Evolutionary conservation across 2,113 vertebrate genomes (phyloP).

Genomic region (Eretmodus cyanostictus): DNA sequence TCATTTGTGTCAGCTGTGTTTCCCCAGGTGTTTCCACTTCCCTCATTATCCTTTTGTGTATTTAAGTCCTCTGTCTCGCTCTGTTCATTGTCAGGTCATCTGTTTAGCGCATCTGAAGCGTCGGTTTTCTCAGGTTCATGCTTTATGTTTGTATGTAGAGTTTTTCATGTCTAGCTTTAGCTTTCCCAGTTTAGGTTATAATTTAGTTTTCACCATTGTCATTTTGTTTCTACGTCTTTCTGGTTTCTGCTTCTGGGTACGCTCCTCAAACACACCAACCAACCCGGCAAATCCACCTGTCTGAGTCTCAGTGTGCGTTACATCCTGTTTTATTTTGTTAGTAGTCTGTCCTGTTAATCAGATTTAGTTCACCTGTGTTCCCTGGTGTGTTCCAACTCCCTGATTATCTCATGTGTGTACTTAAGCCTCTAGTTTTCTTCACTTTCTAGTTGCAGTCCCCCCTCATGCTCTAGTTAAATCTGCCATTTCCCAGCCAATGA

Average conservation of each 20-base stretch:
- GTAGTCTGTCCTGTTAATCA: background rate
- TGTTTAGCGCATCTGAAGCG: fast-evolving
- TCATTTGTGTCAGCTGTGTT: background rate
- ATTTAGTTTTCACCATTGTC: background rate
- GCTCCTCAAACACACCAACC: background rate
- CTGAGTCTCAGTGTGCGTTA: background rate
- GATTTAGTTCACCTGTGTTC: background rate
- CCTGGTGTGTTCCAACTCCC: background rate
- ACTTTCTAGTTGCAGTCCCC: background rate
- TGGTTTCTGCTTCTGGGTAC: fast-evolving
- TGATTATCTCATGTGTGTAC: background rate
- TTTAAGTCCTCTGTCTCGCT: background rate
- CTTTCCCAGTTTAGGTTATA: background rate
- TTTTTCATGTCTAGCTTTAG: background rate
- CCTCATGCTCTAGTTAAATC: fast-evolving
- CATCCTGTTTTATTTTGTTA: background rate
- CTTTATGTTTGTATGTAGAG: fast-evolving
- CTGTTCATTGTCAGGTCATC: fast-evolving
- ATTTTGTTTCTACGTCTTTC: background rate
- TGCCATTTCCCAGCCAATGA: background rate
- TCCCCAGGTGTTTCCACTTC: background rate
- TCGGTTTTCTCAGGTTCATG: fast-evolving
- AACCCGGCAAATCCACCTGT: background rate
- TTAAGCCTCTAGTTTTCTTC: background rate
- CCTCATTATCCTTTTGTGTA: background rate